A percentile compares a stretch with the other conserved stretches of the same genome.
Conservation (phyloP, 2,888 invertebrate genomes). For the Andrena praecox region DNA sequence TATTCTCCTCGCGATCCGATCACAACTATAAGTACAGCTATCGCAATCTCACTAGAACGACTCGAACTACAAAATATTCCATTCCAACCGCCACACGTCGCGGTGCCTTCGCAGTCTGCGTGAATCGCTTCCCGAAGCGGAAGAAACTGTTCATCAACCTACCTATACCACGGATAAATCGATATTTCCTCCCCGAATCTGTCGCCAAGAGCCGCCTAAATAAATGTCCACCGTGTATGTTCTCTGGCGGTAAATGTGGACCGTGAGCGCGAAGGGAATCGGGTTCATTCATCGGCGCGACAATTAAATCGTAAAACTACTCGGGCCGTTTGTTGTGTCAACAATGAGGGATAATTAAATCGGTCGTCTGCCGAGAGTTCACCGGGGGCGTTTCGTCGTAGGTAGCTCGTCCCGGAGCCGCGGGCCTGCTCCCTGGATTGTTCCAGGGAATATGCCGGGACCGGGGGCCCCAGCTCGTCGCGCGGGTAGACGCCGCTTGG, state of each 20-base stretch:
- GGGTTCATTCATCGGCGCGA: neutral
- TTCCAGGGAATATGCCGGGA: constrained; percentile 4
- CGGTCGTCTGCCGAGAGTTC: constrained; percentile 31
- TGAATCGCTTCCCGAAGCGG: too few species aligned
- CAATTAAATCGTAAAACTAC: constrained; percentile 31
- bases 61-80: too few species aligned
- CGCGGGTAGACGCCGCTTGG: constrained; percentile 11
- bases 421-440: neutral
- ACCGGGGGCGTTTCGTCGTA: constrained; percentile 30
- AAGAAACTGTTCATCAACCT: too few species aligned
- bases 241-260: too few species aligned
- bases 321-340: constrained; percentile 75
- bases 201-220: too few species aligned
- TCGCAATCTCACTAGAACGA: too few species aligned
- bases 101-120: too few species aligned
- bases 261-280: neutral
- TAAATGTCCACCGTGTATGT: neutral
- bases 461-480: neutral
- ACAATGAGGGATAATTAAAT: constrained; percentile 75
- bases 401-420: constrained; percentile 14
- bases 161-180: too few species aligned
- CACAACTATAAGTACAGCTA: too few species aligned
- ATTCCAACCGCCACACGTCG: too few species aligned
- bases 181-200: too few species aligned
- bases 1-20: too few species aligned